These are phyloP conservation scores for Spodoptera frugiperda DNA, from an alignment of 1,140 invertebrate genomes.

Conservation along the genomic window DNA sequence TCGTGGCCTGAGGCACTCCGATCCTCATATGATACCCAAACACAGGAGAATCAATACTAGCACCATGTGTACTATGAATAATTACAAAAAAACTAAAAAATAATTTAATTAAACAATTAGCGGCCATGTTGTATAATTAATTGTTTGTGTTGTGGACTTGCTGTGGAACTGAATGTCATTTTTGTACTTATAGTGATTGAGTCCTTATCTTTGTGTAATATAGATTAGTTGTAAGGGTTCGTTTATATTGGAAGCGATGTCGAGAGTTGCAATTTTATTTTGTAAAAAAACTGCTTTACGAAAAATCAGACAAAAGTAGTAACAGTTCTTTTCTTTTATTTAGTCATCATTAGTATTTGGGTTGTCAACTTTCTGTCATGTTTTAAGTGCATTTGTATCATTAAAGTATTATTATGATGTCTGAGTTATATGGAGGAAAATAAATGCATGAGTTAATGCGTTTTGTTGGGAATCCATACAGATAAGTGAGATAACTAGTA, in stretches of 20 bases:
- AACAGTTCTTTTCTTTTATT: too few relatives aligned
- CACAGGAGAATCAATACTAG: conserved; percentile 5
- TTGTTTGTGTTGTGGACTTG: background rate
- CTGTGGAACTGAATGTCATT: background rate
- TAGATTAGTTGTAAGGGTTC: background rate
- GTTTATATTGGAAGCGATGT: background rate
- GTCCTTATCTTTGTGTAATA: conserved; percentile 1
- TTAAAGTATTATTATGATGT: too few relatives aligned
- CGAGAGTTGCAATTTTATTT: background rate
- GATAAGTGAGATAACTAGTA: too few relatives aligned
- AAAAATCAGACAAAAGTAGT: too few relatives aligned
- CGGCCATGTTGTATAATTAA: background rate
- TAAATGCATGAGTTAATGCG: too few relatives aligned
- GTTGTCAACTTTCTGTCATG: too few relatives aligned
- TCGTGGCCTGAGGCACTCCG: conserved; percentile 57
- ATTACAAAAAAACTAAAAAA: conserved; percentile 37
- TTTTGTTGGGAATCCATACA: too few relatives aligned
- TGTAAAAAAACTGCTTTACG: too few relatives aligned
- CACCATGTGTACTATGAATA: background rate
- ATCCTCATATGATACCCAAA: conserved; percentile 61
- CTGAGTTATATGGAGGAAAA: too few relatives aligned
- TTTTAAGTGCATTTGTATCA: too few relatives aligned
- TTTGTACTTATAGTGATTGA: conserved; percentile 6
- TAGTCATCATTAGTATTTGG: too few relatives aligned
- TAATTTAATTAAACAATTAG: background rate